phyloP scores from a whole-genome alignment of 2,797 vertebrate genomes.

The Falco peregrinus region DNA sequence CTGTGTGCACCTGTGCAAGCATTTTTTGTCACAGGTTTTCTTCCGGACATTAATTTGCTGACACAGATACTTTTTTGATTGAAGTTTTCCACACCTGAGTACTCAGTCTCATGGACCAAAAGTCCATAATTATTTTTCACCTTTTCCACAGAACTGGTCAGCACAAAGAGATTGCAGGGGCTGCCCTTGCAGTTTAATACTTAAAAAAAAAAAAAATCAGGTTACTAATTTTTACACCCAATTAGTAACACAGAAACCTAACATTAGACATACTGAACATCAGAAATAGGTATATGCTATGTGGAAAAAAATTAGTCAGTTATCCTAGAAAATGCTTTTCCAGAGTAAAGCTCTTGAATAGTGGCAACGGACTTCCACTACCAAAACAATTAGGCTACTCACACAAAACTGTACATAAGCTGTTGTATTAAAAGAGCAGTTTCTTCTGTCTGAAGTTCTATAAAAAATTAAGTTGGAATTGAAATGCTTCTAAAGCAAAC shows the following conservation, averaged over 20 bases:
- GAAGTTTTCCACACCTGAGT: not conserved
- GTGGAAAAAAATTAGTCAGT: not conserved
- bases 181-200: not conserved
- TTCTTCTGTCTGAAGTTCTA: not conserved
- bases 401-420: not conserved
- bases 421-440: not conserved
- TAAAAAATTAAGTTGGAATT: not conserved
- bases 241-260: not conserved
- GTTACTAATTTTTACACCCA: not conserved
- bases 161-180: not conserved
- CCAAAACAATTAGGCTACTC: not conserved
- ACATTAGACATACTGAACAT: not conserved
- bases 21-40: not conserved
- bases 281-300: not conserved
- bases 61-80: not conserved
- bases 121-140: not conserved
- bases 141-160: not conserved
- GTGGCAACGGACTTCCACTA: not conserved
- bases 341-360: not conserved
- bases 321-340: not conserved
- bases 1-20: not conserved
- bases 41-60: not conserved
- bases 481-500: not conserved
- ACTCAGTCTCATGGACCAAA: not conserved
- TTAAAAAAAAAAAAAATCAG: not conserved